Evolutionary conservation across 2,888 invertebrate genomes (phyloP).

Genomic region (Fabriciana adippe): DNA sequence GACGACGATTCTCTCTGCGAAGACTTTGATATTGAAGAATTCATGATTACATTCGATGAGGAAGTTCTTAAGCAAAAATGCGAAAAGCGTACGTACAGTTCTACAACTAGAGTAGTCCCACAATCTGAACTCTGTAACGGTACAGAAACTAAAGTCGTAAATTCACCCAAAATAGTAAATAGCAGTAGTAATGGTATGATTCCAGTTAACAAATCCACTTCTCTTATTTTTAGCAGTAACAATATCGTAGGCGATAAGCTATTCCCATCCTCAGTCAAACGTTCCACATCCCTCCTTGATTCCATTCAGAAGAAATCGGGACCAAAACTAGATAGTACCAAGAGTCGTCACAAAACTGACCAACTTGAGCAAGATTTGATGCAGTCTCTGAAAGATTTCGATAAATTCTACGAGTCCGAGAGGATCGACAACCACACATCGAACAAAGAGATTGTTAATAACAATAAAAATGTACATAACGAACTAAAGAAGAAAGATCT

Average conservation of each 20-base stretch:
- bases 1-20: slow-evolving; percentile 82
- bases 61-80: slow-evolving; percentile 75
- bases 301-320: slow-evolving; percentile 73
- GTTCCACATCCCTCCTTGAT: slow-evolving; percentile 81
- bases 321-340: slow-evolving; percentile 61
- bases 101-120: slow-evolving; percentile 74
- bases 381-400: slow-evolving; percentile 78
- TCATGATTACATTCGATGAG: slow-evolving; percentile 86
- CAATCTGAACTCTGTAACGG: slow-evolving; percentile 62
- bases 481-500: slow-evolving; percentile 61
- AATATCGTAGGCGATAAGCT: slow-evolving; percentile 73
- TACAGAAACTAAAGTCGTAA: slow-evolving; percentile 62
- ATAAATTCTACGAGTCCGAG: slow-evolving; percentile 74
- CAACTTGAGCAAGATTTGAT: slow-evolving; percentile 76
- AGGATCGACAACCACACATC: slow-evolving; percentile 57
- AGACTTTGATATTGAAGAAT: slow-evolving; percentile 85
- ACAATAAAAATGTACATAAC: slow-evolving; percentile 50
- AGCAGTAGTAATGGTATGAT: slow-evolving; percentile 59
- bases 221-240: slow-evolving; percentile 83
- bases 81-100: slow-evolving; percentile 75
- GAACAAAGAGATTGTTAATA: slow-evolving; percentile 55
- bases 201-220: slow-evolving; percentile 78
- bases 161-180: slow-evolving; percentile 63
- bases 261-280: slow-evolving; percentile 79
- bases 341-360: slow-evolving; percentile 71